A percentile compares a stretch with the other conserved stretches of the same genome.
phyloP scores from a whole-genome alignment of 2,888 invertebrate genomes.

The Syrista parreyssii region DNA sequence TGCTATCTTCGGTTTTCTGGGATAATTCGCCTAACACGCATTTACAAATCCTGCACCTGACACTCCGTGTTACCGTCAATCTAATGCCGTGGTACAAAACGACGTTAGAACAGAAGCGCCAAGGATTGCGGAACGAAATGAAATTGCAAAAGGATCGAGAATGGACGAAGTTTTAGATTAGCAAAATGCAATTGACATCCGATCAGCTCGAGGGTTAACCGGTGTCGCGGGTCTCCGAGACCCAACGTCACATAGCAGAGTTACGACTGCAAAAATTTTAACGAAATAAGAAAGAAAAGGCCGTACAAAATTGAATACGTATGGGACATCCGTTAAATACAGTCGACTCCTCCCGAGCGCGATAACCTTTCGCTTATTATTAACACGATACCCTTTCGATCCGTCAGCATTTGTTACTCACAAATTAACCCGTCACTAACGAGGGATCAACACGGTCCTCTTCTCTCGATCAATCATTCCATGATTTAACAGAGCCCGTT shows the following conservation, averaged over 20 bases:
- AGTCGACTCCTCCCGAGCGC: neutral
- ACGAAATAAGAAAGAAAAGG: too few relatives aligned
- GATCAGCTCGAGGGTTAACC: neutral
- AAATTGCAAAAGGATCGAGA: neutral
- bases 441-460: neutral
- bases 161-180: neutral
- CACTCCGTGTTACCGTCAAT: neutral
- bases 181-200: neutral
- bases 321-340: neutral
- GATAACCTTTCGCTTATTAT: neutral
- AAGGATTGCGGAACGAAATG: neutral
- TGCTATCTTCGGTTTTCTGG: neutral
- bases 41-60: neutral
- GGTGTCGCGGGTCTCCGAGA: too few relatives aligned
- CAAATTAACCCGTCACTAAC: conserved; percentile 5
- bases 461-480: conserved; percentile 1
- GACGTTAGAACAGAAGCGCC: neutral
- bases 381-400: conserved; percentile 9
- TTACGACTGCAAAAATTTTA: too few relatives aligned
- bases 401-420: conserved; percentile 9
- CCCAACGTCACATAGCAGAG: too few relatives aligned
- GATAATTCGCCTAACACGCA: neutral
- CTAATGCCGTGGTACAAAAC: neutral
- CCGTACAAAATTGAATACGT: neutral
- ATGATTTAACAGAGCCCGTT: neutral